A percentile compares a stretch with the other conserved stretches of the same genome.
These are phyloP conservation scores for Plotosus lineatus DNA, from an alignment of 2,113 vertebrate species.

Conservation along the genomic window DNA sequence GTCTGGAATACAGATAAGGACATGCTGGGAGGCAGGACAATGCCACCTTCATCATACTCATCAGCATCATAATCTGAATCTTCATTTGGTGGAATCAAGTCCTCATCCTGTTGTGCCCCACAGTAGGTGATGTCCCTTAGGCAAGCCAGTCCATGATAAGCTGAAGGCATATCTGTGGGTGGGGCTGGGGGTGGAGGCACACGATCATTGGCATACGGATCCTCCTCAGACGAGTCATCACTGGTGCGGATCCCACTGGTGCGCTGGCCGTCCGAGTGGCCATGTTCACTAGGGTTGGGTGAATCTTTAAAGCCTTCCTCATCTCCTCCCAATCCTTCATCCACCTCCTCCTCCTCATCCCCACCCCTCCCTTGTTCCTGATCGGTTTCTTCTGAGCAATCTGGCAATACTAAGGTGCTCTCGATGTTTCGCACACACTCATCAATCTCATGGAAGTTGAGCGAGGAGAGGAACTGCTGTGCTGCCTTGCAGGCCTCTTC, in stretches of 20 bases:
- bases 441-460: slow-evolving; percentile 96
- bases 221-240: slow-evolving; percentile 95
- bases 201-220: slow-evolving; percentile 91
- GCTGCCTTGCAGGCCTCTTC: slow-evolving; percentile 92
- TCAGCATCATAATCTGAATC: slow-evolving; percentile 91
- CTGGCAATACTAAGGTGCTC: slow-evolving; percentile 76
- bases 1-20: slow-evolving; percentile 83
- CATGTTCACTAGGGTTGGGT: slow-evolving; percentile 93
- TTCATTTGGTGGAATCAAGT: slow-evolving; percentile 83
- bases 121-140: slow-evolving; percentile 80
- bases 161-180: slow-evolving; percentile 57
- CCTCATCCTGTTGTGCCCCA: slow-evolving; percentile 69
- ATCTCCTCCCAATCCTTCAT: slow-evolving; percentile 92
- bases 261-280: slow-evolving; percentile 91
- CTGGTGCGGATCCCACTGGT: slow-evolving; percentile 95
- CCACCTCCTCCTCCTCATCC: slow-evolving; percentile 90
- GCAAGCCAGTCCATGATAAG: slow-evolving; percentile 72
- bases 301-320: slow-evolving; percentile 97
- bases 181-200: slow-evolving; percentile 70
- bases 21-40: slow-evolving; percentile 85
- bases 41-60: slow-evolving; percentile 86
- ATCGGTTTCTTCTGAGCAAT: slow-evolving; percentile 62
- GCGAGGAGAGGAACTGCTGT: slow-evolving; percentile 92
- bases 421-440: slow-evolving; percentile 94
- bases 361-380: slow-evolving; percentile 72